Evolutionary conservation across 2,113 vertebrate species (phyloP).

Genomic region (Etheostoma cragini): DNA sequence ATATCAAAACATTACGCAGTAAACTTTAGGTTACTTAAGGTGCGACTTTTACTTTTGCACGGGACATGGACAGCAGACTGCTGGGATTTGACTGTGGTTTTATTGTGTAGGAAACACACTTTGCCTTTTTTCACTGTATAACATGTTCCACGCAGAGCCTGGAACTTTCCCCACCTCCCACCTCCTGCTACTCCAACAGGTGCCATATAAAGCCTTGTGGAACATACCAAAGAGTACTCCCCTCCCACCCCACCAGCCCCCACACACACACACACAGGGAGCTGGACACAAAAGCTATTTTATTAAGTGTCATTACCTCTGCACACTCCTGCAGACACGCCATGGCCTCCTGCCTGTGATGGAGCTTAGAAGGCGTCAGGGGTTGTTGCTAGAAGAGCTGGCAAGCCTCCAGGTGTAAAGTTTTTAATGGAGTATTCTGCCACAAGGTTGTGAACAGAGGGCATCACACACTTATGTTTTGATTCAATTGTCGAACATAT

Average conservation of each 20-base stretch:
- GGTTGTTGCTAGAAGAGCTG: constrained; percentile 3
- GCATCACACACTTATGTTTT: no score
- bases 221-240: constrained; percentile 24
- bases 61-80: no score
- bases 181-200: constrained; percentile 32
- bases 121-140: constrained; percentile 9
- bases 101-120: constrained; percentile 19
- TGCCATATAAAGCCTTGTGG: constrained; percentile 55
- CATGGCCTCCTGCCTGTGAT: constrained; percentile 9
- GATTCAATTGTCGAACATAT: no score
- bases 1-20: no score
- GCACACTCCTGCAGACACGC: not conserved
- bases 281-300: constrained; percentile 3
- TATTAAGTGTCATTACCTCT: not conserved
- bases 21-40: no score
- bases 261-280: not conserved
- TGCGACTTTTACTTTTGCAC: no score
- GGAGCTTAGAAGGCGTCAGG: not conserved
- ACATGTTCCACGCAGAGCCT: constrained; percentile 30
- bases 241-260: not conserved
- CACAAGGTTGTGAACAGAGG: not conserved
- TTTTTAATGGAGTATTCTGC: not conserved
- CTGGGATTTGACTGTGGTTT: not conserved
- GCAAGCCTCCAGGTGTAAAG: not conserved
- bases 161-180: not conserved